Base-by-base conservation (phyloP, 2,113 vertebrate genomes). In the Paradisaea rubra region DNA sequence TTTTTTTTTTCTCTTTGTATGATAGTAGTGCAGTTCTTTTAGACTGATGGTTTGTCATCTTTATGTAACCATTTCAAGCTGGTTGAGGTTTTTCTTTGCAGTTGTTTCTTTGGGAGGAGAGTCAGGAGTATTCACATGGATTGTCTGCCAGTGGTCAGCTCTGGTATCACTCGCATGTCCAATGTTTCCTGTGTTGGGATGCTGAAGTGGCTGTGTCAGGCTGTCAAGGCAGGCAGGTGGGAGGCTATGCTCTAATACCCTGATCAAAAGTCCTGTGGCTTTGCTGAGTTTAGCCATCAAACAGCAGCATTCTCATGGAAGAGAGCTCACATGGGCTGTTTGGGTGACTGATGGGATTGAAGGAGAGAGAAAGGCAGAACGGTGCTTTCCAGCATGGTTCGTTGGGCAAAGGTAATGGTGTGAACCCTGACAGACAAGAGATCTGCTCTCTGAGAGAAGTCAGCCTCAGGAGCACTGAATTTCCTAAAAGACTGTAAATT, bases 341-440 rank as follows among this genome's bases (percentile, higher is more conserved):
- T 25, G 79, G 81, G 56, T 91, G 88, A 95, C 42, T 44, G 84
- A 77, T 89, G 90, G 73, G 12, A 30, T 6, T 59, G 92, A 73
- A 54, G 73, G 42, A 63, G n/a, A 52, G 59, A 81, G 77, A 16
- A 53, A 73, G 60, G 90, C 45, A 45, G 44, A 74, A 24, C 0
- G 3, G 19, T 42, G 65, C 74, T 81, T 74, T 54, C 31, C 78
- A 31, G 79, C 70, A 74, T 0, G 24, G 65, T 37, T 89, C 3
- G 0, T 74, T 95, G 91, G 74, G 49, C 85, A 81, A 3, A 78
- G 92, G 90, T 78, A 94, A 93, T 81, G 85, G 61, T 71, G 91
- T 91, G 88, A 71, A 19, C 78, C 47, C 69, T 81, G 85, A 20
- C 73, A 73, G 64, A 76, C 71, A 28, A 50, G 84, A 64, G 59